A percentile compares a stretch with the other conserved stretches of the same genome.
phyloP scores from a whole-genome alignment of 2,888 invertebrate genomes.

The Ernsta delagoae region DNA sequence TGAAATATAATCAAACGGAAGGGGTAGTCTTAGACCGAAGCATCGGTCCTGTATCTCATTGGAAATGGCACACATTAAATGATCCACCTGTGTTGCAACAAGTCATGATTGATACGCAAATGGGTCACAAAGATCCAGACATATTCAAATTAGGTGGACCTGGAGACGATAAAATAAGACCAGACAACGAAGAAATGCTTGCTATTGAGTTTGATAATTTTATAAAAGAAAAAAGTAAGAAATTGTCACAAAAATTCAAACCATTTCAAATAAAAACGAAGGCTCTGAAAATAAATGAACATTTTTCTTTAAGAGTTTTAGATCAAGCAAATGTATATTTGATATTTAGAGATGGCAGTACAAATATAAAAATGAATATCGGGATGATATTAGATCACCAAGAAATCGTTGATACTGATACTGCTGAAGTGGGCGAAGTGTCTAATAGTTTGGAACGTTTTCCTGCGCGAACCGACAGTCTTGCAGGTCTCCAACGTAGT shows the following conservation, averaged over 20 bases:
- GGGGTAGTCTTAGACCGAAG: slow-evolving; percentile 71
- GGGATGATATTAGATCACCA: slow-evolving; percentile 81
- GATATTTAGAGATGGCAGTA: slow-evolving; percentile 68
- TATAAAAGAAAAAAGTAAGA: slow-evolving; percentile 73
- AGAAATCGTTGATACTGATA: slow-evolving; percentile 75
- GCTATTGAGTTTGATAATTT: slow-evolving; percentile 77
- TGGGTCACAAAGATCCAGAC: slow-evolving; percentile 68
- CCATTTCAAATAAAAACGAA: slow-evolving; percentile 79
- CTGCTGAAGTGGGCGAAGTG: slow-evolving; percentile 53
- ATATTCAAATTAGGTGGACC: slow-evolving; percentile 61
- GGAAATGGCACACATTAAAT: slow-evolving; percentile 79
- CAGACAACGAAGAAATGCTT: slow-evolving; percentile 73
- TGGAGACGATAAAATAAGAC: slow-evolving; percentile 47
- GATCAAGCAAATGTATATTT: slow-evolving; percentile 74
- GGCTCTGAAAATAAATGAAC: slow-evolving; percentile 74
- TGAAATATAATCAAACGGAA: slow-evolving; percentile 80
- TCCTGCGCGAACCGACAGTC: slow-evolving; percentile 64
- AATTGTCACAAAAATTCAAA: slow-evolving; percentile 67
- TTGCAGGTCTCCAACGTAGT: slow-evolving; percentile 64
- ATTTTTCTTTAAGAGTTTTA: slow-evolving; percentile 71
- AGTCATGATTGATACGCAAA: slow-evolving; percentile 77
- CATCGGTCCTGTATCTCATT: slow-evolving; percentile 72
- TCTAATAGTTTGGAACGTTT: slow-evolving; percentile 48
- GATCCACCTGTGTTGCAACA: slow-evolving; percentile 76
- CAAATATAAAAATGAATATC: slow-evolving; percentile 70